These are phyloP conservation scores for Noctuana brunneofusca DNA, from an alignment of 2,888 invertebrate genomes.

Conservation along the genomic window DNA sequence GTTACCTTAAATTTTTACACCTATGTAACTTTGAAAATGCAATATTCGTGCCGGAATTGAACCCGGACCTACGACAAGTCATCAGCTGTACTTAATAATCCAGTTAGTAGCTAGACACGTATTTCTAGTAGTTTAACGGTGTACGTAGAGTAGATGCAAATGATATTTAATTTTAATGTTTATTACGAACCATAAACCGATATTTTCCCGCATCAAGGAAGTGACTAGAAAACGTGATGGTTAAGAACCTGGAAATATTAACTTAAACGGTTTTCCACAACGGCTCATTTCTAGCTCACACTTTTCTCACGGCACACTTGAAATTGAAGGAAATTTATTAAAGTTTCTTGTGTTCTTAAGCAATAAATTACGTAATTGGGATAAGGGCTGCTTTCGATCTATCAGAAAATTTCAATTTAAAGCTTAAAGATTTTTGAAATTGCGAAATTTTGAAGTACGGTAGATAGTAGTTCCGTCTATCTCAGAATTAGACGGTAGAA, in stretches of 20 bases:
- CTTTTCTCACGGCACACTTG: constrained; percentile 7
- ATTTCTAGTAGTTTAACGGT: constrained; percentile 20
- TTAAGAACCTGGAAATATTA: constrained; percentile 21
- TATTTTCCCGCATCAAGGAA: constrained; percentile 21
- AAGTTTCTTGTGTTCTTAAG: neutral
- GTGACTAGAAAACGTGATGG: constrained; percentile 9
- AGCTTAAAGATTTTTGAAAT: no score
- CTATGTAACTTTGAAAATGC: no score
- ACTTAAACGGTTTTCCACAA: constrained; percentile 17
- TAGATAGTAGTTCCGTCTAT: no score
- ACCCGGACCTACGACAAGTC: neutral
- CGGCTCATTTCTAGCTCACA: constrained; percentile 4
- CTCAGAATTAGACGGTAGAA: no score
- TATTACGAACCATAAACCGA: constrained; percentile 22
- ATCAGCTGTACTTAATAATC: neutral
- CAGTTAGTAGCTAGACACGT: neutral
- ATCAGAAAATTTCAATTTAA: no score
- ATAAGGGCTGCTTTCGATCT: no score
- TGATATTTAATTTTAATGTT: constrained; percentile 11
- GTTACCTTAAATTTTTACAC: no score
- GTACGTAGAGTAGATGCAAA: neutral
- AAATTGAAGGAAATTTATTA: neutral
- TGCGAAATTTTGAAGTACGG: no score
- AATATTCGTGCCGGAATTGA: no score
- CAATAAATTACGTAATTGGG: no score